phyloP scores from a whole-genome alignment of 2,888 invertebrate species.

The Ditylenchus weischeri region DNA sequence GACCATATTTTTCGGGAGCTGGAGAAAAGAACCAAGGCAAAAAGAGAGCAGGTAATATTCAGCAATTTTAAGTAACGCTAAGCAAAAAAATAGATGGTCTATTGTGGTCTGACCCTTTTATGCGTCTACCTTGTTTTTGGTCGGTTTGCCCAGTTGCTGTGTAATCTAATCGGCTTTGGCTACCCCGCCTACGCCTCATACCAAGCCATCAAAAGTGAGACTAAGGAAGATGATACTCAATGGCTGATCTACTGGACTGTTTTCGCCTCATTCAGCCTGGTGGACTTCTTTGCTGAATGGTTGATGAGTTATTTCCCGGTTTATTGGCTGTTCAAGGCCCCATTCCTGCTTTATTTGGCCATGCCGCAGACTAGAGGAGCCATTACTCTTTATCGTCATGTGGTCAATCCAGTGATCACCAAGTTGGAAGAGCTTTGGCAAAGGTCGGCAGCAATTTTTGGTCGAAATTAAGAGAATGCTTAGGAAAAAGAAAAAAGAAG shows the following conservation, averaged over 20 bases:
- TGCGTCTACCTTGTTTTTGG: conserved; percentile 35
- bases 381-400: conserved; percentile 24
- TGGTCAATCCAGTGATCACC: conserved; percentile 23
- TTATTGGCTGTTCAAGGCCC: conserved; percentile 34
- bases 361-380: conserved; percentile 34
- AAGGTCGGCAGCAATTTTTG: conserved; percentile 5
- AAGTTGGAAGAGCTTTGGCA: conserved; percentile 17
- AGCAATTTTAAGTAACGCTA: not conserved
- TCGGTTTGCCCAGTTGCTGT: conserved; percentile 62
- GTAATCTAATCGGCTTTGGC: conserved; percentile 42
- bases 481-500: conserved; percentile 3
- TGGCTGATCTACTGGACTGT: conserved; percentile 68
- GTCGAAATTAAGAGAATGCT: not conserved
- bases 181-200: conserved; percentile 42
- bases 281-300: conserved; percentile 37
- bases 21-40: conserved; percentile 3
- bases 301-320: conserved; percentile 30
- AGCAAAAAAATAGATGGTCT: conserved; percentile 25
- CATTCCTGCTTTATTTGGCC: conserved; percentile 35
- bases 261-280: conserved; percentile 37
- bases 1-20: not conserved
- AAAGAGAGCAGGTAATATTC: not conserved
- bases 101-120: conserved; percentile 26
- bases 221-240: conserved; percentile 63
- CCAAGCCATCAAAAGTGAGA: conserved; percentile 62